phyloP scores from a whole-genome alignment of 2,888 invertebrate species.

The Caenorhabditis japonica region DNA sequence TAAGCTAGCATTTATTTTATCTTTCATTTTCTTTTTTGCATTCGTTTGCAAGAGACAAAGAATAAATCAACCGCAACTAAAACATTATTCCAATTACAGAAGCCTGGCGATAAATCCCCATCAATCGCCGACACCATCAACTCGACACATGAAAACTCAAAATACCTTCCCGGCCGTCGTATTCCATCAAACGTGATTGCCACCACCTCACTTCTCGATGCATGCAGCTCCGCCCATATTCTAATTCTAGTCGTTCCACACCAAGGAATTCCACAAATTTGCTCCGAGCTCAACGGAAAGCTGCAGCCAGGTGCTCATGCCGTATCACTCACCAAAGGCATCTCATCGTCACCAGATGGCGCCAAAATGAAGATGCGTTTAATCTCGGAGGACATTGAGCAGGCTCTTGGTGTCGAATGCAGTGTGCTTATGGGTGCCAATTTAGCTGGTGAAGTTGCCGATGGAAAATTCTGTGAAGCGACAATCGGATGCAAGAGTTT shows the following conservation, averaged over 20 bases:
- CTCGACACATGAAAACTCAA: conserved; percentile 95
- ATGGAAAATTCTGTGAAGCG: conserved; percentile 97
- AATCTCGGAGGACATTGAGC: conserved; percentile 93
- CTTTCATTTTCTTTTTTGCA: neutral
- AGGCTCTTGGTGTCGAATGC: conserved; percentile 89
- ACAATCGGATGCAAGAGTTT: conserved; percentile 84
- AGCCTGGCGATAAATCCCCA: conserved; percentile 25
- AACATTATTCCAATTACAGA: conserved; percentile 26
- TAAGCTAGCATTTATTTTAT: conserved; percentile 13
- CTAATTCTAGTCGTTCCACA: conserved; percentile 97
- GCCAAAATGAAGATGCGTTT: conserved; percentile 86
- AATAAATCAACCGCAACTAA: neutral
- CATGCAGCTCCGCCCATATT: conserved; percentile 92
- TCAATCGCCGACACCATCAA: conserved; percentile 94
- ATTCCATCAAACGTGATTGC: conserved; percentile 95
- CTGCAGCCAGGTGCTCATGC: conserved; percentile 92
- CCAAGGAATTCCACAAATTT: conserved; percentile 80
- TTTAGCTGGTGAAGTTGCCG: conserved; percentile 91
- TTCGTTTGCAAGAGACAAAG: too few relatives aligned
- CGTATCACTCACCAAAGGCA: conserved; percentile 93
- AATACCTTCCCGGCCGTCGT: conserved; percentile 95
- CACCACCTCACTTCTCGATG: conserved; percentile 89
- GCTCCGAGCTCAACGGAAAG: conserved; percentile 86
- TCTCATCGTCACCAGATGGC: conserved; percentile 40
- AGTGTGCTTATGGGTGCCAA: conserved; percentile 99